Percentiles rank a stretch among this genome's conserved stretches.
Evolutionary conservation across 2,113 vertebrate genomes (phyloP).

Genomic region (Coregonus clupeaformis): DNA sequence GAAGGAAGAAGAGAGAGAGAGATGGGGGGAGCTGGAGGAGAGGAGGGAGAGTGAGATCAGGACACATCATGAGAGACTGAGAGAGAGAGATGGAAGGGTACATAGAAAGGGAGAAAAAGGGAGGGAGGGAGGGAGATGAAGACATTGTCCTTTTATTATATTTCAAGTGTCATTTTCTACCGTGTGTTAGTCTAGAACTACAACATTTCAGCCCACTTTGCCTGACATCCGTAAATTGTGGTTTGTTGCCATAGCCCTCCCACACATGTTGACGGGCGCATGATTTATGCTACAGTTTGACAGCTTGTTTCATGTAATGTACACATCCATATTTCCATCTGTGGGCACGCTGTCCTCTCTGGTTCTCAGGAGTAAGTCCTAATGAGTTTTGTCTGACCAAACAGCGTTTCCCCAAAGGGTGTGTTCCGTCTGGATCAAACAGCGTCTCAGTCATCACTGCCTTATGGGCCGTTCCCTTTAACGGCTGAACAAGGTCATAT

Average conservation of each 20-base stretch:
- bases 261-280: constrained; percentile 1
- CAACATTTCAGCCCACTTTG: not conserved
- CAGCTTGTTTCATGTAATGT: constrained; percentile 6
- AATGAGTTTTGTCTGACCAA: constrained; percentile 61
- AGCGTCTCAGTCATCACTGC: constrained; percentile 44
- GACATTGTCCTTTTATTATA: no score
- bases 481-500: constrained; percentile 52
- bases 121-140: not conserved
- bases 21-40: not conserved
- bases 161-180: not conserved
- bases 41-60: not conserved
- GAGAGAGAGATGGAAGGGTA: not conserved
- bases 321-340: constrained; percentile 48
- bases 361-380: constrained; percentile 52
- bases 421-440: constrained; percentile 48
- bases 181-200: not conserved
- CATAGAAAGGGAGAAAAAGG: constrained; percentile 5
- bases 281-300: constrained; percentile 14
- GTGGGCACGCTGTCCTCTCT: constrained; percentile 34
- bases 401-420: constrained; percentile 42
- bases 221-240: not conserved
- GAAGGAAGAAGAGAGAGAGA: not conserved
- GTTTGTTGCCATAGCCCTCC: constrained; percentile 10
- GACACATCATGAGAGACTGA: not conserved
- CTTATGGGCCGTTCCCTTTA: constrained; percentile 39